These are phyloP conservation scores for Phyllostomus hastatus DNA, from an alignment of 2,113 vertebrate genomes.

Conservation along the genomic window DNA sequence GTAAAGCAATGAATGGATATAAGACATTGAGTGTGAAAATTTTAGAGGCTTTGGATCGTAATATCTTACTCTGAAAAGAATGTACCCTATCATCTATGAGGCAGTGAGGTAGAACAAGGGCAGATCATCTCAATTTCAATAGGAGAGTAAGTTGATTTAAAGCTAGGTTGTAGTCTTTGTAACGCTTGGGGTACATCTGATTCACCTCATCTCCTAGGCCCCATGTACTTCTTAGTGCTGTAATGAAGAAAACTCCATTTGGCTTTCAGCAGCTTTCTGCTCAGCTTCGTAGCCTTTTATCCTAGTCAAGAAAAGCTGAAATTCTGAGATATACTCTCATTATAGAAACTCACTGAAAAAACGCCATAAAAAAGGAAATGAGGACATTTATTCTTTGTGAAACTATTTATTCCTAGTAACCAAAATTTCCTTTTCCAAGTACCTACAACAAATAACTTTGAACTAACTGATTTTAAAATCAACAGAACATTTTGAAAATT, in stretches of 20 bases:
- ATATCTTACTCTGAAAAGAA: slow-evolving; percentile 22
- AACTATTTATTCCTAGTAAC: background rate
- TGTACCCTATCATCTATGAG: background rate
- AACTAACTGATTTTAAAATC: background rate
- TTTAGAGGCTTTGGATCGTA: background rate
- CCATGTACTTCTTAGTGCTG: background rate
- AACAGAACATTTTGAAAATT: background rate
- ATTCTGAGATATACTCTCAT: background rate
- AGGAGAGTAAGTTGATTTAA: background rate
- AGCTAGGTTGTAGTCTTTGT: background rate
- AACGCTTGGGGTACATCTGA: background rate
- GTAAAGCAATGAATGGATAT: background rate
- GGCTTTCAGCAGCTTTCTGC: background rate
- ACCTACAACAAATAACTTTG: background rate
- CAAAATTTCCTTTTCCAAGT: slow-evolving; percentile 26
- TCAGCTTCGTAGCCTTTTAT: background rate
- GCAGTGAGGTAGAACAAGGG: background rate
- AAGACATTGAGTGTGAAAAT: background rate
- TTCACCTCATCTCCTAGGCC: background rate
- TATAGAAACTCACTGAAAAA: slow-evolving; percentile 12
- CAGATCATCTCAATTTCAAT: background rate
- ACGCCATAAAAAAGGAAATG: background rate
- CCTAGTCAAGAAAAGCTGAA: background rate
- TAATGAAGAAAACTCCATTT: background rate
- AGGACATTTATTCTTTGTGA: background rate